phyloP scores from a whole-genome alignment of 2,113 vertebrate species.

The Apus apus region DNA sequence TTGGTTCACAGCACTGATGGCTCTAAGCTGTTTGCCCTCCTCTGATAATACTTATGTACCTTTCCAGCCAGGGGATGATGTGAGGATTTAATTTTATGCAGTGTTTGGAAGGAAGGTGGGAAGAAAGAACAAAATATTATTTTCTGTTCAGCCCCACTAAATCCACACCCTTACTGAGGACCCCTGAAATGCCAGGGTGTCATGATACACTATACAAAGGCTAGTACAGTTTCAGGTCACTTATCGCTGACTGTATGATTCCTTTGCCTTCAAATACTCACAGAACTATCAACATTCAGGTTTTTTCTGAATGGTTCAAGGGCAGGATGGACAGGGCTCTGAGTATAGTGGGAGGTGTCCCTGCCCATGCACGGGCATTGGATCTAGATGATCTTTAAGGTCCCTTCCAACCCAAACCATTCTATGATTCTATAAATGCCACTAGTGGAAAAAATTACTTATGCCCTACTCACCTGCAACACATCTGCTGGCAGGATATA shows the following conservation, averaged over 20 bases:
- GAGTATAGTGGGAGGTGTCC: too few relatives aligned
- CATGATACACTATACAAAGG: not conserved
- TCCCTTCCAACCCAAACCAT: too few relatives aligned
- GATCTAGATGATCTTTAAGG: too few relatives aligned
- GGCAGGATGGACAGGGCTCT: too few relatives aligned
- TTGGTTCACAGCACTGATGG: not conserved
- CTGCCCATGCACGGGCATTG: too few relatives aligned
- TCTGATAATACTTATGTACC: not conserved
- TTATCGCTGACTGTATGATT: not conserved
- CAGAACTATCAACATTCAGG: not conserved
- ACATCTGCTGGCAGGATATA: not conserved
- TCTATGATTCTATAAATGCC: not conserved
- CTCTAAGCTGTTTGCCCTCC: not conserved
- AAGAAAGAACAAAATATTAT: not conserved
- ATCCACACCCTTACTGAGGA: not conserved
- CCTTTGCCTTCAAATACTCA: not conserved
- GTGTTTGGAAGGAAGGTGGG: not conserved
- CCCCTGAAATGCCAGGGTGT: not conserved
- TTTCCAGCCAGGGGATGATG: too few relatives aligned
- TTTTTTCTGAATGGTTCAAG: not conserved
- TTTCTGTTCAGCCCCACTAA: not conserved
- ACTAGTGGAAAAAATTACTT: not conserved
- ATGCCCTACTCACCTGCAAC: not conserved
- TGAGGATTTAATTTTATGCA: not conserved
- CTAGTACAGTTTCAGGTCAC: not conserved